Percentiles rank a stretch among this genome's conserved stretches.
Conservation (phyloP, 2,113 vertebrate genomes). For the Solenodon paradoxus region DNA sequence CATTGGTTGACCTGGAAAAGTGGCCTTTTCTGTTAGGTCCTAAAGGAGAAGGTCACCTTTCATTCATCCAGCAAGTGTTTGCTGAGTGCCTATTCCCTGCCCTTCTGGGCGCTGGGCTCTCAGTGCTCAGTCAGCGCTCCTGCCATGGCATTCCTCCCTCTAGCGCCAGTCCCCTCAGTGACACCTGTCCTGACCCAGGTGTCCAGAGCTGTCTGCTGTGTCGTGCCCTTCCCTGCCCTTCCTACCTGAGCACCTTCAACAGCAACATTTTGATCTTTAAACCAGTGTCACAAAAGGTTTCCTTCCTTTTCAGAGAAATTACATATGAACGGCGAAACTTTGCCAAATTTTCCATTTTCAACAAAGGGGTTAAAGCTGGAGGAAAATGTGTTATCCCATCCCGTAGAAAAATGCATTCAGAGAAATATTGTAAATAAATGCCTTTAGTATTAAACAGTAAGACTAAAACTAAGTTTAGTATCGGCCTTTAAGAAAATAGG, state of each 20-base stretch:
- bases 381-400: neutral
- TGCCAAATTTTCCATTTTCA: neutral
- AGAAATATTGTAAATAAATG: too few relatives aligned
- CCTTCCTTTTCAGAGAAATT: neutral
- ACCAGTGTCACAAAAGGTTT: neutral
- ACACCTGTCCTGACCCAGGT: neutral
- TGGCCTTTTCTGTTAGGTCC: neutral
- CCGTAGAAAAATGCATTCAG: too few relatives aligned
- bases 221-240: neutral
- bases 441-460: neutral
- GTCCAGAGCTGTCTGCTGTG: neutral
- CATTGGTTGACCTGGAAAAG: neutral
- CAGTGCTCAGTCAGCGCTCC: too few relatives aligned
- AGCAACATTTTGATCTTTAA: neutral
- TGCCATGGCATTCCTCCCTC: neutral
- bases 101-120: neutral
- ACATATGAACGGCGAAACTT: too few relatives aligned
- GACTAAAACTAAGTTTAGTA: neutral
- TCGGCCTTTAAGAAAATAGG: neutral
- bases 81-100: neutral
- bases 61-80: neutral
- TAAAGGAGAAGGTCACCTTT: neutral
- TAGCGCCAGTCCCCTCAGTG: rapidly evolving
- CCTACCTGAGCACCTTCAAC: neutral
- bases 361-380: neutral